phyloP scores from a whole-genome alignment of 2,797 vertebrate species.

The Pipistrellus pygmaeus region DNA sequence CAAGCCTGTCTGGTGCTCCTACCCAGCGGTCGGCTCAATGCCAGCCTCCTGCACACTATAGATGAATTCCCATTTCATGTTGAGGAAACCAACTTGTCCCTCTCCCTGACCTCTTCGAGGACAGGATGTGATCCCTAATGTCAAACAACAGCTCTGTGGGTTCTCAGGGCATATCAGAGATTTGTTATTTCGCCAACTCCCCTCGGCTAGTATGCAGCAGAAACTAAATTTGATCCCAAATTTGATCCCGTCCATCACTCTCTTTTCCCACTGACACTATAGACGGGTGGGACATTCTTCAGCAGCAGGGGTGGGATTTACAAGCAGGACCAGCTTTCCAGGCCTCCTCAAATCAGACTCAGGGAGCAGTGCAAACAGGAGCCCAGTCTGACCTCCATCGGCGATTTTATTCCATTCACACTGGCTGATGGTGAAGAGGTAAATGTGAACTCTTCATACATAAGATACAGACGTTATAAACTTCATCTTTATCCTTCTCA shows the following conservation, averaged over 20 bases:
- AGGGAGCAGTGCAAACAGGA: neutral
- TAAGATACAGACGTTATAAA: neutral
- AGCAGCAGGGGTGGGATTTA: neutral
- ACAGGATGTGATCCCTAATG: neutral
- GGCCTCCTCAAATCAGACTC: neutral
- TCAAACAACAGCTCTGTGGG: neutral
- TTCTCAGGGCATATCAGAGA: neutral
- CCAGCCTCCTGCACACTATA: neutral
- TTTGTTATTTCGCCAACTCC: neutral
- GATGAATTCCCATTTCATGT: neutral
- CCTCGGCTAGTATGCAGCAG: neutral
- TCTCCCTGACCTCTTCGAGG: neutral
- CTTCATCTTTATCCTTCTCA: neutral
- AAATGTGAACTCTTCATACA: neutral
- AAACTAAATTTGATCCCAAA: neutral
- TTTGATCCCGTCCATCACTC: neutral
- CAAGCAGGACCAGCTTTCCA: neutral
- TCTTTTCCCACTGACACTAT: fast-evolving
- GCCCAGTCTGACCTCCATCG: neutral
- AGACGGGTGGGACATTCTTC: neutral
- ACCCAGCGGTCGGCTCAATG: fast-evolving
- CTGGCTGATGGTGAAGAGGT: too few relatives aligned
- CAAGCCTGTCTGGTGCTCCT: neutral
- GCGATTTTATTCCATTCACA: neutral
- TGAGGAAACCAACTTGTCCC: neutral